Conservation (phyloP, 2,797 vertebrate genomes). For the Gallirallus australis region DNA sequence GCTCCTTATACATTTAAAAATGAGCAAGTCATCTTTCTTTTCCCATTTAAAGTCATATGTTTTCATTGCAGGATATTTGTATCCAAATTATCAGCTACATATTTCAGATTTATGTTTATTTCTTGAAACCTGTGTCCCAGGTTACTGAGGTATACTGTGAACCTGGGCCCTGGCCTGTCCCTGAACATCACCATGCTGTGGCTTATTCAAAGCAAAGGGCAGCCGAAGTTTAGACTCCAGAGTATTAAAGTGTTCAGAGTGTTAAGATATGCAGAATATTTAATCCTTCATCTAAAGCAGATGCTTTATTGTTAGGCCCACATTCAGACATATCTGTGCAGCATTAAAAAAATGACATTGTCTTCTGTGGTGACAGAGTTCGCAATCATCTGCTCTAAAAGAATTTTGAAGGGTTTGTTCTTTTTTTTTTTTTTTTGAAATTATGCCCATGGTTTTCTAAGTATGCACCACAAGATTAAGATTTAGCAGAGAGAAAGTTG, state of each 20-base stretch:
- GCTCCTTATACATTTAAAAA: not conserved
- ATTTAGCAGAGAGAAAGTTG: not conserved
- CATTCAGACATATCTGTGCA: not conserved
- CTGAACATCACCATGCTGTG: not conserved
- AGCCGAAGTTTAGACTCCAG: not conserved
- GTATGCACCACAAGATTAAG: not conserved
- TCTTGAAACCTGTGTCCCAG: not conserved
- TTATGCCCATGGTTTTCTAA: not conserved
- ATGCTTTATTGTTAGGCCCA: not conserved
- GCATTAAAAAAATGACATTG: not conserved
- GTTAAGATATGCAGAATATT: not conserved
- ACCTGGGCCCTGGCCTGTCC: not conserved
- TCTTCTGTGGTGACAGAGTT: not conserved
- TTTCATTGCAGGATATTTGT: not conserved
- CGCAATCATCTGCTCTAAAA: not conserved
- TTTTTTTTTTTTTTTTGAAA: not conserved
- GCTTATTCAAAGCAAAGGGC: not conserved
- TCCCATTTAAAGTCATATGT: not conserved
- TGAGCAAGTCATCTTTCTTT: not conserved
- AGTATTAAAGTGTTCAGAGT: not conserved
- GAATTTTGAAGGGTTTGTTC: not conserved
- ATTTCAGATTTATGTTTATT: not conserved
- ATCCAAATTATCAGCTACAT: not conserved
- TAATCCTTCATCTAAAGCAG: not conserved
- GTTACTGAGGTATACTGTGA: not conserved